These are phyloP conservation scores for Bungarus multicinctus DNA, from an alignment of 2,113 vertebrate genomes.

Conservation along the genomic window DNA sequence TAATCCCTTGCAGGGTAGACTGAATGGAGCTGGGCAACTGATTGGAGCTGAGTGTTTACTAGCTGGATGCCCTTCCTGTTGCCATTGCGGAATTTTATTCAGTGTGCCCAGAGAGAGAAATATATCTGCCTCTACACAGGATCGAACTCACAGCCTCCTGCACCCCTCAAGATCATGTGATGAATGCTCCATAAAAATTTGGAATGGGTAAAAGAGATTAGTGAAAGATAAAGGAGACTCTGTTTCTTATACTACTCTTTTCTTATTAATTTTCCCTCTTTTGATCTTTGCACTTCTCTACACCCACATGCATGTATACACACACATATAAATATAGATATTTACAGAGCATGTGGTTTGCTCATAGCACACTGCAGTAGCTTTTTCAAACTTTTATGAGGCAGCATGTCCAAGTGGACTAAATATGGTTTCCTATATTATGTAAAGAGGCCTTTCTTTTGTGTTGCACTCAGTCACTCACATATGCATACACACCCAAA, in stretches of 20 bases:
- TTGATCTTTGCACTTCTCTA: neutral
- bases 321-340: neutral
- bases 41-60: no score
- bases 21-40: no score
- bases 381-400: neutral
- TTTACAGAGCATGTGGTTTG: neutral
- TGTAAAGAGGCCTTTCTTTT: neutral
- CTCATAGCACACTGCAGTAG: neutral
- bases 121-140: no score
- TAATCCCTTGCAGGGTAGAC: no score
- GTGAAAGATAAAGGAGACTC: neutral
- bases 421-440: neutral
- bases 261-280: neutral
- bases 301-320: neutral
- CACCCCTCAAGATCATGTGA: neutral
- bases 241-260: neutral
- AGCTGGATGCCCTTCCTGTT: no score
- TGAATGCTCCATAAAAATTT: neutral
- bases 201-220: neutral
- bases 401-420: neutral
- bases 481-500: neutral
- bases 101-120: no score
- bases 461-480: neutral
- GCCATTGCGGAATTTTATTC: no score
- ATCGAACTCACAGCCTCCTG: no score